Base-by-base conservation (phyloP, 2,888 invertebrate genomes). In the Chrysopilus asiliformis region DNA sequence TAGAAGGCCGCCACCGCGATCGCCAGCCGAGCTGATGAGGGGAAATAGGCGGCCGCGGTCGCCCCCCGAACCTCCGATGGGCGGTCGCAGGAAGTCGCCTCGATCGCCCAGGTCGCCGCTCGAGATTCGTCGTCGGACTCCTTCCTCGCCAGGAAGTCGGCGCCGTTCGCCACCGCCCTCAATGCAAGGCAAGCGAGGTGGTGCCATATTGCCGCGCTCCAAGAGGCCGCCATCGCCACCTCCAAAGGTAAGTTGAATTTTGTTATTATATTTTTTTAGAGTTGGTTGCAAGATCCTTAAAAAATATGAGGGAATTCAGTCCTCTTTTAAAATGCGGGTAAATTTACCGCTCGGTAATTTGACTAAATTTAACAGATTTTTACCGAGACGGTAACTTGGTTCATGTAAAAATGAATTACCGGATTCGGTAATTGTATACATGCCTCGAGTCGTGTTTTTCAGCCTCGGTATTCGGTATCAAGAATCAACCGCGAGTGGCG, bases 181-280 rank as follows among this genome's bases (percentile, higher is more conserved):
- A n/a, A 28, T 38, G 38, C 38, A 32, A 15, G 5, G 19, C 17
- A 43, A 45, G 24, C 47, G 47, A 41, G 41, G 48, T 32, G 29
- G 50, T n/a, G 51, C 53, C 32, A 61, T 63, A 39, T 45, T 60
- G 47, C 65, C 57, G 39, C 58, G 58, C 31, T 63, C 63, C 1
- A 62, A 64, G 36, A 53, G 64, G 10, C 64, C 64, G 12, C 64
- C 64, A 3, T 63, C 64, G 16, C 64, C 64, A 28, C 64, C 64
- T n/a, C 60, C 63, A 31, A 55, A 61, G 49, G 60, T 60, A 51
- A 55, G 52, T 45, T 34, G 25, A 7, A 26, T n/a, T n/a, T n/a
- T n/a, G n/a, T n/a, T n/a, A n/a, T n/a, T n/a, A n/a, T 5, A 9
- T 7, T 4, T 17, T 32, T 15, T 38, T 19, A 25, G 9, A 14